Evolutionary conservation across 2,888 invertebrate species (phyloP).

Genomic region (Adelognathus sp.): DNA sequence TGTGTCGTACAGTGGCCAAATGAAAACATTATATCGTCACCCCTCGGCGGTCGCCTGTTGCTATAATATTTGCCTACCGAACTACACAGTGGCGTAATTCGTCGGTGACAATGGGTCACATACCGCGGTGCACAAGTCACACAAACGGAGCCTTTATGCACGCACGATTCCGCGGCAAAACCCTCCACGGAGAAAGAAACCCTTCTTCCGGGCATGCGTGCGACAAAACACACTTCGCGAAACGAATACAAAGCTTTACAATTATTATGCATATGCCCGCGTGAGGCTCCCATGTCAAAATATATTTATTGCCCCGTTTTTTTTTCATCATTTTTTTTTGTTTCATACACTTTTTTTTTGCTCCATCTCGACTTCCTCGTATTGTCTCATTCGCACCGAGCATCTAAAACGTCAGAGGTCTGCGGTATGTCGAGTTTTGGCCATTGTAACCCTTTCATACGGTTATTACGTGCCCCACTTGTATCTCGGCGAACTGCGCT

Average conservation of each 20-base stretch:
- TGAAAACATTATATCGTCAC: constrained; percentile 70
- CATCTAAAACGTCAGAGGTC: constrained; percentile 56
- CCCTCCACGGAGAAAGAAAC: constrained; percentile 16
- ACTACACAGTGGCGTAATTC: constrained; percentile 74
- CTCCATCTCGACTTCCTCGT: constrained; percentile 23
- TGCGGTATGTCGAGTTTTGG: constrained; percentile 75
- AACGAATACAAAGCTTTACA: constrained; percentile 69
- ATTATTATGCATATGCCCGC: constrained; percentile 74
- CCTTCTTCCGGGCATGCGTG: constrained; percentile 38
- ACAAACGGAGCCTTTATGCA: constrained; percentile 11
- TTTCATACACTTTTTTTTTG: constrained; percentile 22
- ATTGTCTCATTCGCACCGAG: constrained; percentile 42
- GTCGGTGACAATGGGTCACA: constrained; percentile 69
- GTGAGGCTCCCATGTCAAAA: constrained; percentile 80
- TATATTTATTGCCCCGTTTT: constrained; percentile 79
- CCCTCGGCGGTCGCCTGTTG: constrained; percentile 72
- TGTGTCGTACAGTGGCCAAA: constrained; percentile 51
- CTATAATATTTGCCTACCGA: constrained; percentile 78
- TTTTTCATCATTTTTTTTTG: constrained; percentile 41
- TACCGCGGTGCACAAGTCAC: constrained; percentile 55
- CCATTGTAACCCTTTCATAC: constrained; percentile 78
- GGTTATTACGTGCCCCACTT: constrained; percentile 78
- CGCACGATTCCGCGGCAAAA: neutral
- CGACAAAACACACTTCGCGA: constrained; percentile 43
- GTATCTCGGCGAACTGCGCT: constrained; percentile 64